These are phyloP conservation scores for Telenomus remus DNA, from an alignment of 1,140 invertebrate genomes.

Conservation along the genomic window DNA sequence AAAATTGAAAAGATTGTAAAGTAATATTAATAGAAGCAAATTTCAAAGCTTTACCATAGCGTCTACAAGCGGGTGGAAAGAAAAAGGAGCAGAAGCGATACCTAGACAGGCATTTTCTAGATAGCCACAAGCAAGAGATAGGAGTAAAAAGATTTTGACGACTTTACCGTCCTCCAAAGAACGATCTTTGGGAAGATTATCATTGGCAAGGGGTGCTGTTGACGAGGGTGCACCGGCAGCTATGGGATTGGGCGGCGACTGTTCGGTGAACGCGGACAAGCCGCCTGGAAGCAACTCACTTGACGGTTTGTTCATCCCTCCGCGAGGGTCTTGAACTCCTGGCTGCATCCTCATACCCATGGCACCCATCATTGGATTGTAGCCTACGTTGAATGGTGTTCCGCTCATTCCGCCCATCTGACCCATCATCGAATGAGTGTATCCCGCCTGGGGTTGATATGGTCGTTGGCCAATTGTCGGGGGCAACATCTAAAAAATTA, in stretches of 20 bases:
- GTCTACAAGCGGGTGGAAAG: not conserved
- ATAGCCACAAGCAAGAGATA: conserved; percentile 62
- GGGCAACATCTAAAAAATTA: conserved; percentile 78
- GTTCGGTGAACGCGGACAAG: conserved; percentile 66
- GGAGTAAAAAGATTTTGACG: conserved; percentile 70
- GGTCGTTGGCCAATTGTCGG: conserved; percentile 77
- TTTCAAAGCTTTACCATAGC: conserved; percentile 13
- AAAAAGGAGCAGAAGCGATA: conserved; percentile 21
- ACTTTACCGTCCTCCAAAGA: conserved; percentile 79
- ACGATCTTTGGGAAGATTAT: conserved; percentile 79
- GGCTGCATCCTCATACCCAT: conserved; percentile 76
- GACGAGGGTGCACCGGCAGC: conserved; percentile 60
- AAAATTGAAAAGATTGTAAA: not conserved
- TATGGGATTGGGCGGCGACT: conserved; percentile 57
- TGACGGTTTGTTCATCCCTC: conserved; percentile 80
- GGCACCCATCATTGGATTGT: conserved; percentile 74
- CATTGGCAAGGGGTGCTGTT: conserved; percentile 62
- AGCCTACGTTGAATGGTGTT: conserved; percentile 72
- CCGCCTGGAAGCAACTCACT: conserved; percentile 82
- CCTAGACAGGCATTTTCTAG: conserved; percentile 37
- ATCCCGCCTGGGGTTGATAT: conserved; percentile 74
- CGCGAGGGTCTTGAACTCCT: conserved; percentile 70
- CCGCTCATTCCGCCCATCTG: conserved; percentile 75
- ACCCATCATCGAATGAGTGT: conserved; percentile 76
- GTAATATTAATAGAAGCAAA: not conserved